phyloP scores from a whole-genome alignment of 2,888 invertebrate genomes.

The Ceraclea dissimilis region DNA sequence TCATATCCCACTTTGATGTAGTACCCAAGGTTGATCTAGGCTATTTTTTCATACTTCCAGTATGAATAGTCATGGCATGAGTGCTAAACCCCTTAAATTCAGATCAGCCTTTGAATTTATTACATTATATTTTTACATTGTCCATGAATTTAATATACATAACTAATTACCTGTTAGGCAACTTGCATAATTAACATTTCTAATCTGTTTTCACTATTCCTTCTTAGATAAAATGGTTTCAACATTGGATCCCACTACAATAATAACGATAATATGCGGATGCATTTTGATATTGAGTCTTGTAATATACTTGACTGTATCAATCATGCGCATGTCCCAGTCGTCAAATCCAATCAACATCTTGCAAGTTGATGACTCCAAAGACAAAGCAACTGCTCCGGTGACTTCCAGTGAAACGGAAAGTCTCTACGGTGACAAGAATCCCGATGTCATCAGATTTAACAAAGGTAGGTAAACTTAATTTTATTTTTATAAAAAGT shows the following conservation, averaged over 20 bases:
- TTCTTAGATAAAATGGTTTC: slow-evolving; percentile 6
- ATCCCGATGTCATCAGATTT: slow-evolving; percentile 57
- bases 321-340: not conserved
- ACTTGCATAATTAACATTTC: too few relatives aligned
- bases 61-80: too few relatives aligned
- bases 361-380: slow-evolving; percentile 1
- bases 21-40: too few relatives aligned
- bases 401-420: slow-evolving; percentile 19
- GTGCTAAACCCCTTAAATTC: too few relatives aligned
- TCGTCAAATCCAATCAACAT: slow-evolving; percentile 4
- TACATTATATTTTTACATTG: too few relatives aligned
- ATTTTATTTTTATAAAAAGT: too few relatives aligned
- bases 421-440: slow-evolving; percentile 29
- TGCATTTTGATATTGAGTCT: not conserved
- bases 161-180: too few relatives aligned
- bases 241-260: not conserved
- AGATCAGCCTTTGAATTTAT: too few relatives aligned
- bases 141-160: too few relatives aligned
- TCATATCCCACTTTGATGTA: too few relatives aligned
- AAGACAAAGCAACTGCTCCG: slow-evolving; percentile 10
- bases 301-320: not conserved
- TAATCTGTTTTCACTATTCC: too few relatives aligned
- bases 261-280: not conserved
- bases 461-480: slow-evolving; percentile 46
- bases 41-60: too few relatives aligned